Conservation (phyloP, 2,113 vertebrate species). For the Grus americana region DNA sequence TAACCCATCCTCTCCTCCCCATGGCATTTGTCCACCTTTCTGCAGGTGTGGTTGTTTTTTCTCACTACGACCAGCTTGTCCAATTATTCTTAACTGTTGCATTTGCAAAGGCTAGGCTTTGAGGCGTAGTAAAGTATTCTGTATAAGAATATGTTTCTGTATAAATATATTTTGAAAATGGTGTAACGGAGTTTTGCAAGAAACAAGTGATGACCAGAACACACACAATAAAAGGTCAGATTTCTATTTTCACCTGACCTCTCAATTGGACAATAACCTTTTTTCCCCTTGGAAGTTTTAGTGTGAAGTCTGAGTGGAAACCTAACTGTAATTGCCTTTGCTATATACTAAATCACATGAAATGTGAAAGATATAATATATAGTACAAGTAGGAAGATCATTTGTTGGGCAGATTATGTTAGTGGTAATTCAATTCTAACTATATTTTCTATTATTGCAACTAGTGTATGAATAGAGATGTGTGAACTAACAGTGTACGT, state of each 20-base stretch:
- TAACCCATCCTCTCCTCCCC: background rate
- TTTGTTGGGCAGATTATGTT: background rate
- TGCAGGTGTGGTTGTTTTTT: background rate
- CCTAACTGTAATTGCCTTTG: background rate
- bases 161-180: background rate
- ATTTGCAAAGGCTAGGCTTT: background rate
- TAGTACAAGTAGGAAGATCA: background rate
- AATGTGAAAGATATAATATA: background rate
- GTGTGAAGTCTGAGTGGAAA: background rate
- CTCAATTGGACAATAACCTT: background rate
- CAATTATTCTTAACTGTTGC: background rate
- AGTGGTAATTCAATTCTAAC: background rate
- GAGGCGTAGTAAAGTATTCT: background rate
- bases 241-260: background rate
- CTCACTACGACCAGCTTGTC: background rate
- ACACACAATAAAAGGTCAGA: background rate
- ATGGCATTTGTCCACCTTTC: background rate
- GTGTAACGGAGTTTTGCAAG: rapidly evolving
- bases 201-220: background rate
- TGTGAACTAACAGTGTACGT: background rate
- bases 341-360: background rate
- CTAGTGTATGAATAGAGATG: background rate
- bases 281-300: background rate
- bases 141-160: background rate
- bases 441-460: background rate